These are phyloP conservation scores for Paralinhomoeus sp. DNA, from an alignment of 2,888 invertebrate species.

Conservation along the genomic window DNA sequence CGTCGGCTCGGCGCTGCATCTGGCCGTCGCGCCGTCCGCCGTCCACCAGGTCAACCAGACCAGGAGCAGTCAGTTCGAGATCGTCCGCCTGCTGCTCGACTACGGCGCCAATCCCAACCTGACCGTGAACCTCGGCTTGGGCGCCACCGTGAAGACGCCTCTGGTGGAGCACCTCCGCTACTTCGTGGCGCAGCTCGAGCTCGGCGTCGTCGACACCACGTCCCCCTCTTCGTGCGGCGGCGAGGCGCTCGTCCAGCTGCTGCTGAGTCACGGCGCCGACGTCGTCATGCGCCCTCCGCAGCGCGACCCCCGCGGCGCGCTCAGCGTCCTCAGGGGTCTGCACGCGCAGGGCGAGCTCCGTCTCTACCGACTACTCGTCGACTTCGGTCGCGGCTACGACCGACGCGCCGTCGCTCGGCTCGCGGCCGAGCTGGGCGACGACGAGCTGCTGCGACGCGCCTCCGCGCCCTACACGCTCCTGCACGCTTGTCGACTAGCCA, in stretches of 20 bases:
- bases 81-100: constrained; percentile 6
- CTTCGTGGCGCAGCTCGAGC: no score
- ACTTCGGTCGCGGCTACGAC: constrained; percentile 2
- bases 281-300: constrained; percentile 1
- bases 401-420: not conserved
- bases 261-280: constrained; percentile 3
- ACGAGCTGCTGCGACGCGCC: not conserved
- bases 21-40: constrained; percentile 24
- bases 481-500: no score
- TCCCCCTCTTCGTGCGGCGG: not conserved
- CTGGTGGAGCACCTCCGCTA: constrained; percentile 6
- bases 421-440: not conserved
- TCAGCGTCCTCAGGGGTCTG: not conserved
- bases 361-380: constrained; percentile 2
- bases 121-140: constrained; percentile 4
- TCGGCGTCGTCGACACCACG: not conserved
- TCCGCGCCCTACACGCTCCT: not conserved
- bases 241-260: constrained; percentile 1
- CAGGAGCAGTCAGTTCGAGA: constrained; percentile 10
- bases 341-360: not conserved
- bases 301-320: not conserved
- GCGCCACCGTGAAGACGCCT: constrained; percentile 2
- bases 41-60: not conserved
- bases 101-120: constrained; percentile 18
- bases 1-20: constrained; percentile 27